Base-by-base conservation (phyloP, 2,113 vertebrate genomes). In the Zingel zingel region DNA sequence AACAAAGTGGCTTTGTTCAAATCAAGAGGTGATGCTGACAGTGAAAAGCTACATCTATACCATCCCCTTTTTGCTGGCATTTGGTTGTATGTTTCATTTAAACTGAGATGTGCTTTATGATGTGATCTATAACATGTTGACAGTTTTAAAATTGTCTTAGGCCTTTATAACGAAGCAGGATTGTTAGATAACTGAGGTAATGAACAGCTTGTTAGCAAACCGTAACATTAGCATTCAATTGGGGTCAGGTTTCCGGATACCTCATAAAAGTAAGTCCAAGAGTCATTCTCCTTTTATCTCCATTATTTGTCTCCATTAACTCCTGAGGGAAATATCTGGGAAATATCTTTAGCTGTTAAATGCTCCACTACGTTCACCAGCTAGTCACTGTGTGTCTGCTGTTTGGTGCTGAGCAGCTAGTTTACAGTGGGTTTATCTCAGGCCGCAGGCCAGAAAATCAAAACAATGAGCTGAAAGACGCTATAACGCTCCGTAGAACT, bases 1-100 rank as follows among this genome's bases (percentile, higher is more conserved):
- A 84, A 75, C 50, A 18, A 39, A 65, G 15, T 54, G 58, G 39
- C 58, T 69, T 30, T 68, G 53, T 65, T 77, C 4, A 64, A 61
- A 71, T 71, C 21, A 77, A 43, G 47, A 70, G 54, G 51, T 67
- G 27, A 43, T 65, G 54, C 14, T 3, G 21, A 61, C 21, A 14
- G 25, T 61, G 50, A 33, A 68, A 68, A 56, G 10, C 48, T 56
- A 7, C 70, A 59, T 61, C 43, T 27, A 25, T 3, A 77, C 57
- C 14, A 15, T 69, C 25, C 14, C 14, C 39, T 33, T n/a, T 18
- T 66, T 71, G 45, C 45, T 30, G 14, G 21, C 6, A 69, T 73
- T 62, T 21, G 19, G 25, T 36, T 30, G 4, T 2, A 36, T 66
- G 53, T 81, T 54, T 15, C 4, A 47, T 25, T 43, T 4, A 39